phyloP scores from a whole-genome alignment of 2,888 invertebrate genomes.

The Oscheius myriophilus region DNA sequence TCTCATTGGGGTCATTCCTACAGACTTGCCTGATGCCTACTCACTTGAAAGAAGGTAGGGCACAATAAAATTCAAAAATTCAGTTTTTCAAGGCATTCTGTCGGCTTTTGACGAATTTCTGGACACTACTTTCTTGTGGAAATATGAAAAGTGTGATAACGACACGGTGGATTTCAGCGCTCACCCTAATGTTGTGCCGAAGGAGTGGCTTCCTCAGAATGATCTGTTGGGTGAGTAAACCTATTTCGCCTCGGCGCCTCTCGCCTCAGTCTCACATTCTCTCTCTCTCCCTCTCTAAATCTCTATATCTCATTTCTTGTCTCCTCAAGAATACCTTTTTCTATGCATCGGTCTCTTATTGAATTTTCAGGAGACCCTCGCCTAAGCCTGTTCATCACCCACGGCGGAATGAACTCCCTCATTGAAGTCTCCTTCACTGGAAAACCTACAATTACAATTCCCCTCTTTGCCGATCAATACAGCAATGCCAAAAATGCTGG shows the following conservation, averaged over 20 bases:
- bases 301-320: no score
- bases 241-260: no score
- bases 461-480: constrained; percentile 27
- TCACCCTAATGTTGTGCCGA: constrained; percentile 13
- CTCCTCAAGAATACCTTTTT: no score
- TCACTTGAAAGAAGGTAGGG: constrained; percentile 8
- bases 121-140: constrained; percentile 25
- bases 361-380: constrained; percentile 15
- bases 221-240: constrained; percentile 17
- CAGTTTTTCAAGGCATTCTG: constrained; percentile 13
- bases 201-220: constrained; percentile 23
- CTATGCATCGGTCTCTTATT: no score
- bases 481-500: constrained; percentile 28
- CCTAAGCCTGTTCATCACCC: constrained; percentile 21
- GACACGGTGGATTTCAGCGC: constrained; percentile 12
- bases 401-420: constrained; percentile 30
- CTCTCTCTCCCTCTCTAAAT: no score
- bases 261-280: no score
- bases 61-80: background rate
- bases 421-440: constrained; percentile 13
- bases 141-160: constrained; percentile 25
- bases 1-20: constrained; percentile 24
- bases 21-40: constrained; percentile 14
- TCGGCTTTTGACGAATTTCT: constrained; percentile 18
- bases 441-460: constrained; percentile 24